Evolutionary conservation across 2,797 vertebrate species (phyloP).

Genomic region (Acanthopagrus latus): DNA sequence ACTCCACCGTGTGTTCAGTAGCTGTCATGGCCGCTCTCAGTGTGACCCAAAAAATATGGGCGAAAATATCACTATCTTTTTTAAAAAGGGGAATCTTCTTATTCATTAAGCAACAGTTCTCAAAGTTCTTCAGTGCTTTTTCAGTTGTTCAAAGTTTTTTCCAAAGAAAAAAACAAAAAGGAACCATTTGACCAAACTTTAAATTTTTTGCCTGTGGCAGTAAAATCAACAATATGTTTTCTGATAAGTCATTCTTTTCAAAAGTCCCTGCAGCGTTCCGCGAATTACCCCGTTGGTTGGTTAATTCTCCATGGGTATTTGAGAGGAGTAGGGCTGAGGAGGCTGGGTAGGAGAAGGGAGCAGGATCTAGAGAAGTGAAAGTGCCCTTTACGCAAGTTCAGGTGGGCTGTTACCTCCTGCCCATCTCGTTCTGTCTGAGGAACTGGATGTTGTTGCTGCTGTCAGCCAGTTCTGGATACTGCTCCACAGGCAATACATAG

Average conservation of each 20-base stretch:
- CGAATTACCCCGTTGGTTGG: slow-evolving; percentile 91
- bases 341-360: slow-evolving; percentile 67
- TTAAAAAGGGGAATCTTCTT: slow-evolving; percentile 91
- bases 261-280: slow-evolving; percentile 95
- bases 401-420: slow-evolving; percentile 98
- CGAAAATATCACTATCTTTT: slow-evolving; percentile 89
- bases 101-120: slow-evolving; percentile 88
- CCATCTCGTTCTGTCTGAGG: slow-evolving; percentile 99
- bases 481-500: slow-evolving; percentile 98
- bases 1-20: slow-evolving; percentile 63
- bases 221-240: slow-evolving; percentile 92
- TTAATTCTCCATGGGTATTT: slow-evolving; percentile 94
- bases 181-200: slow-evolving; percentile 79
- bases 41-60: slow-evolving; percentile 90
- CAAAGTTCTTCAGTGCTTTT: slow-evolving; percentile 92
- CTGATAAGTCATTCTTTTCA: slow-evolving; percentile 88
- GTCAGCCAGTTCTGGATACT: slow-evolving; percentile 99
- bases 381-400: slow-evolving; percentile 79
- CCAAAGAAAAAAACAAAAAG: slow-evolving; percentile 59
- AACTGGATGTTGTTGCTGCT: slow-evolving; percentile 99
- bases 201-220: slow-evolving; percentile 91
- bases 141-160: slow-evolving; percentile 83
- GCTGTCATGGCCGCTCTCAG: slow-evolving; percentile 78
- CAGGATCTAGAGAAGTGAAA: slow-evolving; percentile 59
- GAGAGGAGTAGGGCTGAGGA: slow-evolving; percentile 72